Base-by-base conservation (phyloP, 2,113 vertebrate genomes). In the Dasyprocta punctata region DNA sequence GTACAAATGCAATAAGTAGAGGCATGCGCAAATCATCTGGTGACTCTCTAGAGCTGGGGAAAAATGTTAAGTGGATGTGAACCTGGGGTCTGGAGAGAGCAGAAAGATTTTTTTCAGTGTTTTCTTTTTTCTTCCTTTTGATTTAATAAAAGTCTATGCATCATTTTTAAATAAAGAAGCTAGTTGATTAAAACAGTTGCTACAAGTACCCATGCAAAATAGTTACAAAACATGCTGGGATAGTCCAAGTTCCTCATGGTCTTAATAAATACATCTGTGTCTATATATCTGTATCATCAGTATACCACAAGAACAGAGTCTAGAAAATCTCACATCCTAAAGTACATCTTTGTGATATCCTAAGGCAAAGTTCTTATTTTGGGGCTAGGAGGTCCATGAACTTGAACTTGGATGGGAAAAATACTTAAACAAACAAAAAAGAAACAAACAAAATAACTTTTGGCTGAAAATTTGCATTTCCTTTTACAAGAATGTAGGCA, bases 391-490 rank as follows among this genome's bases (percentile, higher is more conserved):
- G 28, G 22, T 77, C n/a, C 26, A 5, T 88, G 78, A 92, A 95
- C 28, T 95, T 61, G 83, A 95, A 96, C 22, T 95, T 67, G 71
- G 26, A 67, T n/a, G 38, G 65, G 63, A 78, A 87, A 86, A 92
- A 96, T 38, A 56, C 38, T 52, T n/a, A 95, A 81, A 80, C 12
- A 86, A 95, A 33, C 16, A 56, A 36, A 20, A 77, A 77, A 84
- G 9, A 80, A 80, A 6, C 33, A 7, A 83, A 83, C 65, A 69
- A 67, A 86, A 3, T 80, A 95, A 90, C 2, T 38, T 94, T 93
- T 94, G 89, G 67, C 58, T 90, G 75, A 81, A 93, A 94, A 38
- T 85, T 63, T 94, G 41, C 86, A 67, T 89, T 84, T 94, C n/a
- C 41, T 94, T 96, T 2, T 0, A 22, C 22, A 75, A 38, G 65